phyloP scores from a whole-genome alignment of 2,888 invertebrate genomes.

The Euplexia lucipara region DNA sequence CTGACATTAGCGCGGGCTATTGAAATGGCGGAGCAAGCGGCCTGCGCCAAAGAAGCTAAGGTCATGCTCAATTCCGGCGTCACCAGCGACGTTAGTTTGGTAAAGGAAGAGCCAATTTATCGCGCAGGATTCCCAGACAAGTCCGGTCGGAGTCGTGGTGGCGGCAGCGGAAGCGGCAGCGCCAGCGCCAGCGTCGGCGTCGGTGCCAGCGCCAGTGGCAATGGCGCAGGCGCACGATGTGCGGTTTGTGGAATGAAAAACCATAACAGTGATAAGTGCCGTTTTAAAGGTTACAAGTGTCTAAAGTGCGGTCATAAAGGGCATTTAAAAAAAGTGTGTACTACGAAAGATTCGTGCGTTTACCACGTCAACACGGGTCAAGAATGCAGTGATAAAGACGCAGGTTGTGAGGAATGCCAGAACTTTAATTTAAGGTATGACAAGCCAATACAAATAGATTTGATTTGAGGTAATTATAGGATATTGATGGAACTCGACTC shows the following conservation, averaged over 20 bases:
- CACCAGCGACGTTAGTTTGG: neutral
- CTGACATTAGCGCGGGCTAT: neutral
- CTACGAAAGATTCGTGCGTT: neutral
- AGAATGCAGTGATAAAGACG: neutral
- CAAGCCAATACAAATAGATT: neutral
- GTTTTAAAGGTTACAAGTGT: neutral
- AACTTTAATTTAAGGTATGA: slow-evolving; percentile 4
- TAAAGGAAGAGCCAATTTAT: neutral
- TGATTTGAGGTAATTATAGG: neutral
- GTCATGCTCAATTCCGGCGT: no score
- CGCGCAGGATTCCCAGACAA: neutral
- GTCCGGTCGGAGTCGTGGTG: neutral
- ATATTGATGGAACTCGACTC: slow-evolving; percentile 4
- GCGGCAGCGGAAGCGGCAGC: neutral
- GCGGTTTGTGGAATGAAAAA: slow-evolving; percentile 2
- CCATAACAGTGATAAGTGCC: neutral
- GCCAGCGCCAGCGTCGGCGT: neutral
- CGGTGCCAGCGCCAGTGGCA: neutral
- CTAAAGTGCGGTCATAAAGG: slow-evolving; percentile 4
- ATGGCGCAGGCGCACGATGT: neutral
- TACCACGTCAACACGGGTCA: neutral
- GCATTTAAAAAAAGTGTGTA: slow-evolving; percentile 1
- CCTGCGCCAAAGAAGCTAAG: neutral
- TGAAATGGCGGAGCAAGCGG: neutral
- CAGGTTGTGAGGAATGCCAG: neutral